Evolutionary conservation across 2,113 vertebrate genomes (phyloP), one percentile per base, ranked within the genome.

Genomic region (Anhinga anhinga): DNA sequence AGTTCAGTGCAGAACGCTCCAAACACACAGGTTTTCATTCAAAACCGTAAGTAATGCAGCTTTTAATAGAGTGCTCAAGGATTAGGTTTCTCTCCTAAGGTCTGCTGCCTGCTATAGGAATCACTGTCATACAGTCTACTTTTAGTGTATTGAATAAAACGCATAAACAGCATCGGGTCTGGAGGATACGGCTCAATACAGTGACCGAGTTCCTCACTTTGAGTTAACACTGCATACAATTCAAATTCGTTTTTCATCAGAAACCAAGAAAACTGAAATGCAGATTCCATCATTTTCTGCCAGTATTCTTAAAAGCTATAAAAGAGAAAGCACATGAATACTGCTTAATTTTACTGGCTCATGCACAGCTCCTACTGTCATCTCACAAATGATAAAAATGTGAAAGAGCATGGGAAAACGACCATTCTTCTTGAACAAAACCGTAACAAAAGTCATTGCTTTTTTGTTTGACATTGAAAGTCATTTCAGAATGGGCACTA

Each of bases 281-380:
- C 16, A 56, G 44, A 65, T 88, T 73, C 76, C 55, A 62, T 58
- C 1, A 4, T 77, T 91, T 93, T 83, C 40, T 94, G 71, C 74
- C 79, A 86, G 44, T 72, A 66, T 94, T 92, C 73, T 95, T 89
- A 91, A 95, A 93, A 84, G 16, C 63, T 76, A 14, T 76, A 49
- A 89, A 92, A 84, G 47, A 77, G 91, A 71, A 94, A 89, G 82
- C 50, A 42, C 17, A 67, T 71, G 67, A 88, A 71, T 82, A 26
- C 19, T 52, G 18, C 40, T 79, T 86, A 76, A 92, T 94, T 91
- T 91, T 65, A 65, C 49, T 95, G 59, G 67, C 78, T 58, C 30
- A 13, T 13, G 59, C 47, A 82, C 38, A 63, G 38, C 47, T 79
- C 72, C 69, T 73, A 30, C 71, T 96, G 72, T 94, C 93, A 88